These are phyloP conservation scores for Cinclus mexicanus DNA, from an alignment of 2,113 vertebrate genomes.

Conservation along the genomic window DNA sequence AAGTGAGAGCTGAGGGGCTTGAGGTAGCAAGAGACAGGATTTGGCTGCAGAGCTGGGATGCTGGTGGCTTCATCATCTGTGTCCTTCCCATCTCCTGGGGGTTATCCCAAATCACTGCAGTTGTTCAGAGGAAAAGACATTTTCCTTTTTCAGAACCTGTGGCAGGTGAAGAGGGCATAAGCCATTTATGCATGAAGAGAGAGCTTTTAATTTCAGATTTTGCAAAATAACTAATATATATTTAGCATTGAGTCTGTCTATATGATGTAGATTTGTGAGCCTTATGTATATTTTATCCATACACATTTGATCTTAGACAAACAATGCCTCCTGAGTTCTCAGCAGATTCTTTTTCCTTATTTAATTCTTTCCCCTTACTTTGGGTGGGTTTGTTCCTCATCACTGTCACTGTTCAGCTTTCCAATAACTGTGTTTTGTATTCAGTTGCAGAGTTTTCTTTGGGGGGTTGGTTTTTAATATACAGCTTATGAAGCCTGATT, in stretches of 20 bases:
- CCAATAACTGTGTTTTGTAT: neutral
- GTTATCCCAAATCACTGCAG: neutral
- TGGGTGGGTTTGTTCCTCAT: neutral
- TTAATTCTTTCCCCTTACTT: neutral
- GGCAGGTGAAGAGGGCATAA: neutral
- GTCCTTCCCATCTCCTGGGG: neutral
- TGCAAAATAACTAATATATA: neutral
- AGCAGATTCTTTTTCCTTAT: neutral
- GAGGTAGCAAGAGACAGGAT: neutral
- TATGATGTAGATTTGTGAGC: neutral
- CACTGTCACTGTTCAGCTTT: neutral
- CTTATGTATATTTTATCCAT: neutral
- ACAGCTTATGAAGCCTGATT: constrained; percentile 18
- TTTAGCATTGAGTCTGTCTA: neutral
- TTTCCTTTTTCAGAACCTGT: neutral
- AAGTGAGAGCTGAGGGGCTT: neutral
- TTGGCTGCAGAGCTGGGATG: neutral
- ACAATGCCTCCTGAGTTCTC: neutral
- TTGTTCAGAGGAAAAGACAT: neutral
- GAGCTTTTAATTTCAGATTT: neutral
- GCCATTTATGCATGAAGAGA: neutral
- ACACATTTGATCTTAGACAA: neutral
- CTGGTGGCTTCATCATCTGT: neutral
- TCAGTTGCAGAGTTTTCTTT: constrained; percentile 33
- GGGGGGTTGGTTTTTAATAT: constrained; percentile 62